These are phyloP conservation scores for Syrmaticus mikado DNA, from an alignment of 2,113 vertebrate genomes.

Conservation along the genomic window DNA sequence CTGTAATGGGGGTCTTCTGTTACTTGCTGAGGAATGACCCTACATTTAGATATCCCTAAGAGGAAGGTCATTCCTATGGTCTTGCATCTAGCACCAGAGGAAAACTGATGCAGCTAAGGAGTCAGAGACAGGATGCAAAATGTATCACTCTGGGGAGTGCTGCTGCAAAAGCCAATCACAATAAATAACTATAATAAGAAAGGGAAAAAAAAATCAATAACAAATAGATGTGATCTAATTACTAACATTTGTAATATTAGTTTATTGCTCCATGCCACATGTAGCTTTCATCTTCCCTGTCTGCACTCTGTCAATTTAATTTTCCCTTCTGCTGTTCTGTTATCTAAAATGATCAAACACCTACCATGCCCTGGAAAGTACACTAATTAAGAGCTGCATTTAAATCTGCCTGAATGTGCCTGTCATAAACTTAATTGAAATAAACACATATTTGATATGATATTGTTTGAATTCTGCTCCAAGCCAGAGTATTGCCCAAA, in stretches of 20 bases:
- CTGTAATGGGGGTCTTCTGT: background rate
- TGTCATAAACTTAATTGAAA: constrained; percentile 39
- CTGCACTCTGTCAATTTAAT: constrained; percentile 43
- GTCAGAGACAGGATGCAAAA: background rate
- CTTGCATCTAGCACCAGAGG: background rate
- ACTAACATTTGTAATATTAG: constrained; percentile 41
- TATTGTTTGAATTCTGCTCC: constrained; percentile 30
- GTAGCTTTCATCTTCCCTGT: constrained; percentile 25
- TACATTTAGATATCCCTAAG: background rate
- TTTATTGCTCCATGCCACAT: constrained; percentile 30
- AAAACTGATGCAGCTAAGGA: background rate
- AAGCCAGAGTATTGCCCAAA: background rate
- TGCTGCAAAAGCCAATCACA: background rate
- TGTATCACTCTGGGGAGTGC: background rate
- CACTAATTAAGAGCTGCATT: constrained; percentile 46
- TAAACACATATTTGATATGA: constrained; percentile 21
- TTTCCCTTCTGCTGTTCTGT: constrained; percentile 44
- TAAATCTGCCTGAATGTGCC: constrained; percentile 38
- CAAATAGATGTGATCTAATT: constrained; percentile 15
- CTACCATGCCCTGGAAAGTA: constrained; percentile 28
- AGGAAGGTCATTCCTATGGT: background rate
- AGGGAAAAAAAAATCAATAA: background rate
- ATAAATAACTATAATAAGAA: constrained; percentile 22
- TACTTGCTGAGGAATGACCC: background rate
- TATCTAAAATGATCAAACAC: constrained; percentile 50